Conservation (phyloP, 1,140 invertebrate species). For the Formica exsecta region DNA sequence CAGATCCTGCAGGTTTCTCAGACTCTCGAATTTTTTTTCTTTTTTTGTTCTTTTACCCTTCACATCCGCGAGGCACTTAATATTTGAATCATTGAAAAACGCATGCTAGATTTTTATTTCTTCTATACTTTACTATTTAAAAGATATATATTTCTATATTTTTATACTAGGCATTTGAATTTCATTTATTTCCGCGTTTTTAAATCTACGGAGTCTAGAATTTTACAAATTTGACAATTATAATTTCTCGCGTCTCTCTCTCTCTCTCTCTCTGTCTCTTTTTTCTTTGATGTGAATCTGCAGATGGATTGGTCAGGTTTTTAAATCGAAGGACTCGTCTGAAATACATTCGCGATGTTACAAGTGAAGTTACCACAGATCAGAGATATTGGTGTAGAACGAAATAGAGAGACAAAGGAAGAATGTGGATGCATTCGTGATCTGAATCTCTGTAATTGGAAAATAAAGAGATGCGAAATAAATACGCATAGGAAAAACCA, state of each 20-base stretch:
- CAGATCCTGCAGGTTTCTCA: background rate
- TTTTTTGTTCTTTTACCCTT: background rate
- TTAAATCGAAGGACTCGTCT: background rate
- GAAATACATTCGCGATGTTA: conserved; percentile 31
- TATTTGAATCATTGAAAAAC: background rate
- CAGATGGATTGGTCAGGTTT: background rate
- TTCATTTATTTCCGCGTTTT: background rate
- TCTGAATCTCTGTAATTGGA: conserved; percentile 61
- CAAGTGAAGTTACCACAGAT: conserved; percentile 58
- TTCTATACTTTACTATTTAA: no score
- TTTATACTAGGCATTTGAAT: background rate
- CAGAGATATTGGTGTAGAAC: conserved; percentile 61
- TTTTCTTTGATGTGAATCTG: background rate
- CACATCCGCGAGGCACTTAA: background rate
- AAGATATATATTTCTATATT: background rate
- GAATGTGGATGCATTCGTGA: conserved; percentile 62
- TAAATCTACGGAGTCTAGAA: background rate
- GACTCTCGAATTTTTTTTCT: no score
- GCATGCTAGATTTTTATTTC: no score
- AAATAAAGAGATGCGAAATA: conserved; percentile 64
- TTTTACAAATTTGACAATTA: background rate
- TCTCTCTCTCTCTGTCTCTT: background rate
- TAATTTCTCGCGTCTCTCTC: background rate
- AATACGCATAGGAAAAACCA: conserved; percentile 15
- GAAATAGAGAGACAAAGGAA: conserved; percentile 66